Base-by-base conservation (phyloP, 2,888 invertebrate genomes). In the Ommatoiulus sabulosus region DNA sequence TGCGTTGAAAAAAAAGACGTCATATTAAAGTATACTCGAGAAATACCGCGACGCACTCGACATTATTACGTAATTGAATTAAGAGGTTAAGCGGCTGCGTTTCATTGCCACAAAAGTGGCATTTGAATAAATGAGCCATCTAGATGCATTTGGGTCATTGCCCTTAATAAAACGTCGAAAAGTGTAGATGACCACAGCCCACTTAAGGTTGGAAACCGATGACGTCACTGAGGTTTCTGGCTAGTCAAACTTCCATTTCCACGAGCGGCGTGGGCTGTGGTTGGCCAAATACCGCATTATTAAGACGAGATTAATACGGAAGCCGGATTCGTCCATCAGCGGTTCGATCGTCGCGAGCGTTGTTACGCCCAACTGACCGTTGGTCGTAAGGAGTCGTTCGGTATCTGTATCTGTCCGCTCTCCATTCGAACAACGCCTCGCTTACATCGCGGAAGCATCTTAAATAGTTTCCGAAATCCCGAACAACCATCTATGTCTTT, bases 101-200 rank as follows among this genome's bases (percentile, higher is more conserved):
- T 72, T 24, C 72, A 72, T 24, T 10, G 72, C 72, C 72, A 20
- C 72, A 24, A 24, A 72, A 72, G 72, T 72, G 72, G 20, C 72
- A 24, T 72, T 72, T 72, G 8, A 72, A 72, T 72, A 72, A 72
- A 72, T 72, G 20, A 20, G 24, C 24, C 72, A 72, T 72, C 72
- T 24, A 6, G 7, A 72, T 72, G 72, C 72, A 72, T 72, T 24
- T 72, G 72, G 72, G 72, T 72, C 72, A 72, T 20, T 72, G 72
- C 72, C 72, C 24, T 72, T 72, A 20, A 20, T 20, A 24, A 20
- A 6, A 72, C 20, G 52, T 4, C 15, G 52, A 52, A 35, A 17
- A 52, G 52, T 15, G 52, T 52, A 4, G 52, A 52, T 20, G 72
- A 72, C 72, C 72, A 72, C 72, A 72, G 72, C 72, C 72, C 72